A percentile compares a stretch with the other conserved stretches of the same genome.
These are phyloP conservation scores for Drosophila pallidifrons DNA, from an alignment of 1,140 invertebrate species.

Conservation along the genomic window DNA sequence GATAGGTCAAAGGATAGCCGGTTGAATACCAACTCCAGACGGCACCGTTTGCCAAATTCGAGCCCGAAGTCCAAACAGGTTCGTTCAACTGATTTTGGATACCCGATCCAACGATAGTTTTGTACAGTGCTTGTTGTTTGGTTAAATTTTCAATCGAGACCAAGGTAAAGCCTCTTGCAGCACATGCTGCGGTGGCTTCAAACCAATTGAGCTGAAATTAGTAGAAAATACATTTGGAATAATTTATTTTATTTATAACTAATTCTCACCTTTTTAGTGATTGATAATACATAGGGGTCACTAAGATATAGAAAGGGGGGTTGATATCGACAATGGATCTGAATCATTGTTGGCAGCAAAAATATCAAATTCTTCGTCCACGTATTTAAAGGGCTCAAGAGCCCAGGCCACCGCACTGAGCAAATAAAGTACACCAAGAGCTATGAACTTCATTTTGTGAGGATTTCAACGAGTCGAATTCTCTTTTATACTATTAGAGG, in stretches of 20 bases:
- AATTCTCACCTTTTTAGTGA: background rate
- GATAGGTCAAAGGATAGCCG: background rate
- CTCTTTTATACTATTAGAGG: conserved; percentile 26
- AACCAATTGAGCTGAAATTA: conserved; percentile 8
- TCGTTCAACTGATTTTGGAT: background rate
- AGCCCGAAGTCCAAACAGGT: background rate
- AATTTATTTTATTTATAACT: background rate
- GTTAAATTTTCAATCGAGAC: background rate
- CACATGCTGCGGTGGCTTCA: conserved; percentile 11
- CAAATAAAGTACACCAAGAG: conserved; percentile 17
- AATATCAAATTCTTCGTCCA: background rate
- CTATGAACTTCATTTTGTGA: conserved; percentile 39
- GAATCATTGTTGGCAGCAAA: background rate
- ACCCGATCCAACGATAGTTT: background rate
- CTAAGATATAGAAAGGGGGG: background rate
- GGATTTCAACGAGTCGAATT: background rate
- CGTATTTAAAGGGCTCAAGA: background rate
- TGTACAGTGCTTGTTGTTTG: background rate
- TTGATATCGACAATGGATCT: background rate
- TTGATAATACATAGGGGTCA: background rate
- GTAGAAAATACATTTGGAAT: background rate
- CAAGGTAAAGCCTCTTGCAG: background rate
- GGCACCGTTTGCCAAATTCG: background rate
- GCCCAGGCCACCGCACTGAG: conserved; percentile 18
- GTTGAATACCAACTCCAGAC: background rate